Base-by-base conservation (phyloP, 2,888 invertebrate genomes). In the Andrena camellia region DNA sequence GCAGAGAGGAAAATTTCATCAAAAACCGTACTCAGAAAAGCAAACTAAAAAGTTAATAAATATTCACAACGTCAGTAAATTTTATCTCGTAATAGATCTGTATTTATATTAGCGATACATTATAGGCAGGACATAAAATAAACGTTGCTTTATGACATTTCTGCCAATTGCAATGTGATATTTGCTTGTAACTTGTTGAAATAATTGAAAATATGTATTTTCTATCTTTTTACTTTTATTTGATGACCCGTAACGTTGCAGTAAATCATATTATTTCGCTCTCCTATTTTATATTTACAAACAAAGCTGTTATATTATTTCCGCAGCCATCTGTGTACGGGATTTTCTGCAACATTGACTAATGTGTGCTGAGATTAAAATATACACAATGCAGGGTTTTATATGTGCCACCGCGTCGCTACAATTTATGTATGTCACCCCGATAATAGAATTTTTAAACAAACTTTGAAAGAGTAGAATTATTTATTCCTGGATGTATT, bases 361-460 rank as follows among this genome's bases (percentile, higher is more conserved):
- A 26, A 57, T 57, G 10, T 10, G 10, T n/a, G 60, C 60, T n/a
- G 60, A 31, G 60, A n/a, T 33, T 60, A 6, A 60, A 31, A 31
- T 60, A 60, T 31, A 31, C n/a, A 60, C 31, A 31, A 60, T 23
- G 57, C 57, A 57, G 57, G 23, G 10, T 57, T 57, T 57, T 57
- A 57, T 57, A 26, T 17, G n/a, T 26, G n/a, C 7, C 7, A 60
- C 31, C 60, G 31, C n/a, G 60, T 8, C 6, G 17, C 17, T 20
- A 7, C 31, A 26, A 60, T 10, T 60, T 60, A 33, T 33, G 60
- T 60, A n/a, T 60, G 60, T 60, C 57, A 57, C 4, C 23, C 23
- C 60, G n/a, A 60, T 31, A 31, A 60, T 60, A 31, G 60, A 31
- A 60, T 60, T 31, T 60, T 60, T n/a, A 33, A 60, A 17, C 31